These are phyloP conservation scores for Acrobasis consociella DNA, from an alignment of 2,888 invertebrate species.

Conservation along the genomic window DNA sequence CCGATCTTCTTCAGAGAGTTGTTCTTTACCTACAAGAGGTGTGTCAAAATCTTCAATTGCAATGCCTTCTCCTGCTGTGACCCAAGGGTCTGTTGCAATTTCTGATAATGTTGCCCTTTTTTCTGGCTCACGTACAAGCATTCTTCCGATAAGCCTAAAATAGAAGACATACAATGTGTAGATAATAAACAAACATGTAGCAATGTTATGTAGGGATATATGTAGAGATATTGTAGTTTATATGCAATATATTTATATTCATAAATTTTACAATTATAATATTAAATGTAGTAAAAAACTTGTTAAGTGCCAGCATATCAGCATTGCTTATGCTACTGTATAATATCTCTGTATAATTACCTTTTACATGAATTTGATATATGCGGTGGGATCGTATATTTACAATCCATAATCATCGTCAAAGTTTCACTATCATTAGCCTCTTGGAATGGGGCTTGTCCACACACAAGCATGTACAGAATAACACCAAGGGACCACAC, in stretches of 20 bases:
- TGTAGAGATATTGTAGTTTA: too few species aligned
- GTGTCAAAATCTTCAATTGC: conserved; percentile 84
- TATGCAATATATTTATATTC: too few species aligned
- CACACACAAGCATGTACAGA: conserved; percentile 98
- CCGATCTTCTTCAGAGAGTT: conserved; percentile 95
- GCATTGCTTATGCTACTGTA: too few species aligned
- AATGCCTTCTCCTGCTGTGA: conserved; percentile 81
- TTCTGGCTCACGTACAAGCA: conserved; percentile 97
- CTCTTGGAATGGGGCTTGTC: conserved; percentile 98
- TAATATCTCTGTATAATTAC: conserved; percentile 57
- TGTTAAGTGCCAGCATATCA: too few species aligned
- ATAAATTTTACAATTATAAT: too few species aligned
- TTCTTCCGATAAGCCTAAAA: conserved; percentile 91
- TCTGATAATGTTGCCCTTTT: conserved; percentile 93
- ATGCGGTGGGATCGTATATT: conserved; percentile 95
- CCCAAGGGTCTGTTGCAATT: conserved; percentile 94
- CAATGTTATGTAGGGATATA: too few species aligned
- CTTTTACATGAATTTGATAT: conserved; percentile 93
- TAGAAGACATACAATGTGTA: conserved; percentile 18
- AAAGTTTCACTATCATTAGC: conserved; percentile 99
- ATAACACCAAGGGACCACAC: conserved; percentile 99
- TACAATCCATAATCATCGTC: conserved; percentile 99
- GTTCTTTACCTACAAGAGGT: conserved; percentile 94
- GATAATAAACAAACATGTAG: too few species aligned
- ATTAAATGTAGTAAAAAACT: too few species aligned